A percentile compares a stretch with the other conserved stretches of the same genome.
Evolutionary conservation across 2,888 invertebrate genomes (phyloP).

Genomic region (Phengaris alcon): DNA sequence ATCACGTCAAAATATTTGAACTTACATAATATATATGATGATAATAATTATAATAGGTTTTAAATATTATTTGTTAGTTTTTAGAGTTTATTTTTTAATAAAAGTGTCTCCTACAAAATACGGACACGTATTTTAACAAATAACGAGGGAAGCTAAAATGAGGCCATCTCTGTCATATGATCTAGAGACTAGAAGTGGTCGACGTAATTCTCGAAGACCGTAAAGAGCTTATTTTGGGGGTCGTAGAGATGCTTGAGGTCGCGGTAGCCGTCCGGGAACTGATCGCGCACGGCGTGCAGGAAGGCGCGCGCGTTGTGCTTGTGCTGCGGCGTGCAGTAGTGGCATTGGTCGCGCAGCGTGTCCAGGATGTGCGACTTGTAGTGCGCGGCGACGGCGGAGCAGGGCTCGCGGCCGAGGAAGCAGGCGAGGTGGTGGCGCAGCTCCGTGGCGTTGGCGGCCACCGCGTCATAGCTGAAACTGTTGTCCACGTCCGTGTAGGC

Average conservation of each 20-base stretch:
- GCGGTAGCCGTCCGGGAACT: neutral
- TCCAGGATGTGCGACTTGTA: slow-evolving; percentile 4
- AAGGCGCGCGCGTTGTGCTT: neutral
- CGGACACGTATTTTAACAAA: too few relatives aligned
- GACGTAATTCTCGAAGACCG: neutral
- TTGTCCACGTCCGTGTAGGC: neutral
- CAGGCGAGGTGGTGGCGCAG: neutral
- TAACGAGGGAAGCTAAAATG: too few relatives aligned
- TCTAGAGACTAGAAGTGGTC: neutral
- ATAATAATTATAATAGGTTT: too few relatives aligned
- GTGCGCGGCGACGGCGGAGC: neutral
- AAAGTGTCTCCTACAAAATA: too few relatives aligned
- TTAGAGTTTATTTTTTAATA: too few relatives aligned
- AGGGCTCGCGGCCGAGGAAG: neutral
- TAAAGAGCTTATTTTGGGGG: neutral
- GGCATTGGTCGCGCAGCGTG: neutral
- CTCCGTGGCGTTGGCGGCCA: neutral
- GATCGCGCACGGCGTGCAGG: neutral
- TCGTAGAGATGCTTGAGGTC: neutral
- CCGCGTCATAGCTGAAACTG: neutral
- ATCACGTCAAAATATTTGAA: too few relatives aligned
- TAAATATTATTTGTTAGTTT: too few relatives aligned
- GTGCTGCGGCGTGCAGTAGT: neutral
- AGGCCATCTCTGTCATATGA: too few relatives aligned
- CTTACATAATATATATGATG: too few relatives aligned